Evolutionary conservation across 2,113 vertebrate species (phyloP).

Genomic region (Pseudopipra pipra): DNA sequence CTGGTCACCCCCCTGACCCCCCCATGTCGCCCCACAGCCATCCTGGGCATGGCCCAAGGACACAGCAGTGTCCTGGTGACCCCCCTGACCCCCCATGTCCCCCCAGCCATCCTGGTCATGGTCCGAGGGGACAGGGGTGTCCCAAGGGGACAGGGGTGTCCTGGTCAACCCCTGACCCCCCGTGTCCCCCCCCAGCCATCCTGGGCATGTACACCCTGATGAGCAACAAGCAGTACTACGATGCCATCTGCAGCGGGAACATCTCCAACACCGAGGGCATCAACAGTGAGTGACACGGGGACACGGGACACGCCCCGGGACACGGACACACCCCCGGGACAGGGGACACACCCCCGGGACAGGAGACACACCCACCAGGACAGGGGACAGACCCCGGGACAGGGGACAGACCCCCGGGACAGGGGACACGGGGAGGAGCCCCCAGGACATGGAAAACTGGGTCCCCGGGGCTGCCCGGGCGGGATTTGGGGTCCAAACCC

Average conservation of each 20-base stretch:
- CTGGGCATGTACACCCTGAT: constrained; percentile 98
- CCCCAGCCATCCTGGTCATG: not conserved
- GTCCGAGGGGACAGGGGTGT: too few species aligned
- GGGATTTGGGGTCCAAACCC: not conserved
- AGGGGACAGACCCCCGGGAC: not conserved
- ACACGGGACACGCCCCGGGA: too few species aligned
- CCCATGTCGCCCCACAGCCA: too few species aligned
- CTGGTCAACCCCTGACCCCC: not conserved
- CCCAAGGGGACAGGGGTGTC: not conserved
- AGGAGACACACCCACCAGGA: not conserved
- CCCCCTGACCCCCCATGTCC: not conserved
- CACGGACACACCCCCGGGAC: not conserved
- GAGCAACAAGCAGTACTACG: constrained; percentile 99
- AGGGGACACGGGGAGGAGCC: not conserved
- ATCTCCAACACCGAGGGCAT: constrained; percentile 96
- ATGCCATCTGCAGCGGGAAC: constrained; percentile 87
- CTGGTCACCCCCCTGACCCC: too few species aligned
- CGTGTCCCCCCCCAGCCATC: constrained; percentile 78
- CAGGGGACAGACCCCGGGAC: not conserved
- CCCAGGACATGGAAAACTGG: not conserved
- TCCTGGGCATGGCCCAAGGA: too few species aligned
- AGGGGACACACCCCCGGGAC: not conserved
- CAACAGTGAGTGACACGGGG: constrained; percentile 83
- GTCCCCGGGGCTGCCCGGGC: rapidly evolving
- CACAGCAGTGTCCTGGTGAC: too few species aligned